These are phyloP conservation scores for Tetramorium alpestre DNA, from an alignment of 1,140 invertebrate genomes.

Conservation along the genomic window DNA sequence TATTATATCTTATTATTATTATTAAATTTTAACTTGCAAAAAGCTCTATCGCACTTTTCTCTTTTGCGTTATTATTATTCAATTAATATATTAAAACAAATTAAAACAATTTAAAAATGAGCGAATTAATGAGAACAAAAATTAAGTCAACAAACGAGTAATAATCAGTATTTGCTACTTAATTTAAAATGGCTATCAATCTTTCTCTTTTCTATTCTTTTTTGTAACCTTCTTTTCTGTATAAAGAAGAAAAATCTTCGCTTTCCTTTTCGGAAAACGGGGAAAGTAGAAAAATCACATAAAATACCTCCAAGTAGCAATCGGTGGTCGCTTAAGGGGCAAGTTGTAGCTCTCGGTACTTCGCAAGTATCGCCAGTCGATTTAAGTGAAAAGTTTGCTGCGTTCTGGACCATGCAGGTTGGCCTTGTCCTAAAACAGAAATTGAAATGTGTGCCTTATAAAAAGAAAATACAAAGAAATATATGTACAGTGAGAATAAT, in stretches of 20 bases:
- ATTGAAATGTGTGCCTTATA: not conserved
- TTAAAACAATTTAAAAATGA: not conserved
- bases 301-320: not conserved
- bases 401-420: not conserved
- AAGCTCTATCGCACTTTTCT: not conserved
- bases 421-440: not conserved
- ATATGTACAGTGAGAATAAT: not conserved
- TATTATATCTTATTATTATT: too few species aligned
- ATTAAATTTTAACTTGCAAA: not conserved
- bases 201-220: too few species aligned
- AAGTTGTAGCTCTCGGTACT: conserved; percentile 15
- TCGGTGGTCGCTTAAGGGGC: not conserved
- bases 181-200: not conserved
- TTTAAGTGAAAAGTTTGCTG: conserved; percentile 40
- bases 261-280: not conserved
- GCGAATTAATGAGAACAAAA: not conserved
- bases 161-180: not conserved
- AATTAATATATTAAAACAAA: not conserved
- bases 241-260: not conserved
- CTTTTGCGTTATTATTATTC: not conserved
- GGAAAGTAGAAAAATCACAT: not conserved
- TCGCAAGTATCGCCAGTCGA: not conserved
- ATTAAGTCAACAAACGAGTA: not conserved
- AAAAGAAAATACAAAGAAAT: not conserved
- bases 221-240: not conserved